Conservation (phyloP, 2,113 vertebrate species). For the Lepidothrix coronata region DNA sequence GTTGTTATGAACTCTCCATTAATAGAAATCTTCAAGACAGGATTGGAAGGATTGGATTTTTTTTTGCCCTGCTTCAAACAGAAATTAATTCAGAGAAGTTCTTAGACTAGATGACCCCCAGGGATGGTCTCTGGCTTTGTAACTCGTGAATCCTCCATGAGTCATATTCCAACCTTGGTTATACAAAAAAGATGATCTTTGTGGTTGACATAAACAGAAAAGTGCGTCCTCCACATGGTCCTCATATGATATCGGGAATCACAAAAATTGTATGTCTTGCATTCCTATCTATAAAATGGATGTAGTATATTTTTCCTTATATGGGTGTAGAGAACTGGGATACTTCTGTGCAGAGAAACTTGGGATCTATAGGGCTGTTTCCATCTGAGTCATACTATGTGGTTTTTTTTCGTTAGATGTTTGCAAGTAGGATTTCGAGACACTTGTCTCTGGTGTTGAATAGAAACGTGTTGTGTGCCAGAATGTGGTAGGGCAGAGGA, state of each 20-base stretch:
- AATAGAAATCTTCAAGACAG: conserved; percentile 22
- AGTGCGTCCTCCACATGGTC: background rate
- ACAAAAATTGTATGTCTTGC: background rate
- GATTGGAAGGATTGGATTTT: background rate
- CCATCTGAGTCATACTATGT: background rate
- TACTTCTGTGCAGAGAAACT: background rate
- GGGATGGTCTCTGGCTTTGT: background rate
- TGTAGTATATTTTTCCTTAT: background rate
- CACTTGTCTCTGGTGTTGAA: background rate
- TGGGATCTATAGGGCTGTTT: background rate
- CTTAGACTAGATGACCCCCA: background rate
- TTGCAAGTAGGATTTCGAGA: background rate
- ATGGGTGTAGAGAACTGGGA: background rate
- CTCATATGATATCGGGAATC: background rate
- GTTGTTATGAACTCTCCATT: background rate
- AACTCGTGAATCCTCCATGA: background rate
- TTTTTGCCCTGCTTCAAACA: background rate
- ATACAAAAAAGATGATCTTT: background rate
- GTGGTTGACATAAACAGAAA: background rate
- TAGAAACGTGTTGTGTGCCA: background rate
- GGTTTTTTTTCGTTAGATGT: background rate
- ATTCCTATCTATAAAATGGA: background rate
- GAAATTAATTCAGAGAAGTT: conserved; percentile 24
- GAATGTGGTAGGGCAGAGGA: background rate
- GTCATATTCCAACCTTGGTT: background rate